These are phyloP conservation scores for Platyscelio sp. DNA, from an alignment of 2,888 invertebrate species.

Conservation along the genomic window DNA sequence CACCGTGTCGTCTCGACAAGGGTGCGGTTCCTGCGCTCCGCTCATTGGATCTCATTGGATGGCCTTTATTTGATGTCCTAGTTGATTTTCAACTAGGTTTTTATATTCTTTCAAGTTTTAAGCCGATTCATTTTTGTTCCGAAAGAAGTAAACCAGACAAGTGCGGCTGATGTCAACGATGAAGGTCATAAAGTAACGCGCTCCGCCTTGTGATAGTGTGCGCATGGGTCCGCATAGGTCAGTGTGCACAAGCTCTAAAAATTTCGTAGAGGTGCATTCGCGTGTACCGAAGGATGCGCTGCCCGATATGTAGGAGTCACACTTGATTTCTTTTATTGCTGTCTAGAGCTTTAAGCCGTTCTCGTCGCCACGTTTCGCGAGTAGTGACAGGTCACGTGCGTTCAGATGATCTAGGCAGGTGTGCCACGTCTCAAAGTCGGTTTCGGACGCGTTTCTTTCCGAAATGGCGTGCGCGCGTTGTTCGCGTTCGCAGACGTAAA, in stretches of 20 bases:
- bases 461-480: slow-evolving; percentile 28
- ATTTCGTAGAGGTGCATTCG: not conserved
- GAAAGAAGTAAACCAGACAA: not conserved
- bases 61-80: slow-evolving; percentile 48
- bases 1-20: not conserved
- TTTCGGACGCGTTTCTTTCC: slow-evolving; percentile 22
- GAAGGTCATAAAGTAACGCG: not conserved
- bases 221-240: not conserved
- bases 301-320: slow-evolving; percentile 4
- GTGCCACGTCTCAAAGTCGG: slow-evolving; percentile 16
- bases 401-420: slow-evolving; percentile 36
- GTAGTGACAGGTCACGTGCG: slow-evolving; percentile 9
- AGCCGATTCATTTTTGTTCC: slow-evolving; percentile 28
- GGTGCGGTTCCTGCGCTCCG: not conserved
- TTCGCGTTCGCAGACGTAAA: slow-evolving; percentile 2
- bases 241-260: not conserved
- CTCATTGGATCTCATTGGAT: slow-evolving; percentile 59
- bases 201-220: not conserved
- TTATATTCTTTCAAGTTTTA: slow-evolving; percentile 57
- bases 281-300: slow-evolving; percentile 28
- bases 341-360: slow-evolving; percentile 5
- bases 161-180: not conserved
- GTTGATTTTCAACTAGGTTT: slow-evolving; percentile 56
- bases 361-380: slow-evolving; percentile 7
- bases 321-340: not conserved